phyloP scores from a whole-genome alignment of 1,140 invertebrate genomes.

The Hycleus cichorii region DNA sequence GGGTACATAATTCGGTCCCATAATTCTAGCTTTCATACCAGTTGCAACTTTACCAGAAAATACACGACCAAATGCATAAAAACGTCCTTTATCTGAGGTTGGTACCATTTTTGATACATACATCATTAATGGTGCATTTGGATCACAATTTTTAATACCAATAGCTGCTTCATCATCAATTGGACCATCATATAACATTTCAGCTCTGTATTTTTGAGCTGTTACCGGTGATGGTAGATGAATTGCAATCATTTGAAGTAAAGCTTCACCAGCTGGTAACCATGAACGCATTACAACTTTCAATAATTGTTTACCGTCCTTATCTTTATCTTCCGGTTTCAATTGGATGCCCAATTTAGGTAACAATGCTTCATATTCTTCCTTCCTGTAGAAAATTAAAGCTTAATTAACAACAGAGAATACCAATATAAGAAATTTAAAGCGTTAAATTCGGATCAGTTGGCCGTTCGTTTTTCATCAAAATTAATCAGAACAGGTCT shows the following conservation, averaged over 20 bases:
- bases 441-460: constrained; percentile 12
- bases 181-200: constrained; percentile 98
- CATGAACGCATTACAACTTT: constrained; percentile 98
- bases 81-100: constrained; percentile 97
- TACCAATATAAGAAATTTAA: not conserved
- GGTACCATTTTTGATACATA: constrained; percentile 99
- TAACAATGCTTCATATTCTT: constrained; percentile 79
- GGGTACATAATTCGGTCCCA: constrained; percentile 96
- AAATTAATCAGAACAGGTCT: constrained; percentile 23
- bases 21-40: constrained; percentile 94
- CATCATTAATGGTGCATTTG: constrained; percentile 98
- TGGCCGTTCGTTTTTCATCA: constrained; percentile 25
- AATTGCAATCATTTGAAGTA: constrained; percentile 99
- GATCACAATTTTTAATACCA: constrained; percentile 83
- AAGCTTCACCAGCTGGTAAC: constrained; percentile 97
- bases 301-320: constrained; percentile 85
- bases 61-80: constrained; percentile 99
- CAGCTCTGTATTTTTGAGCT: constrained; percentile 98
- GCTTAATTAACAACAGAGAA: not conserved
- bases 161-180: constrained; percentile 93
- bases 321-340: constrained; percentile 91
- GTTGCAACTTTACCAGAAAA: constrained; percentile 95
- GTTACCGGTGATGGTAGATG: constrained; percentile 98
- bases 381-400: constrained; percentile 60
- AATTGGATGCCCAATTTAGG: constrained; percentile 88